Percentiles rank a stretch among this genome's conserved stretches.
Conservation (phyloP, 1,140 invertebrate species). For the Drosophila pseudoananassae region DNA sequence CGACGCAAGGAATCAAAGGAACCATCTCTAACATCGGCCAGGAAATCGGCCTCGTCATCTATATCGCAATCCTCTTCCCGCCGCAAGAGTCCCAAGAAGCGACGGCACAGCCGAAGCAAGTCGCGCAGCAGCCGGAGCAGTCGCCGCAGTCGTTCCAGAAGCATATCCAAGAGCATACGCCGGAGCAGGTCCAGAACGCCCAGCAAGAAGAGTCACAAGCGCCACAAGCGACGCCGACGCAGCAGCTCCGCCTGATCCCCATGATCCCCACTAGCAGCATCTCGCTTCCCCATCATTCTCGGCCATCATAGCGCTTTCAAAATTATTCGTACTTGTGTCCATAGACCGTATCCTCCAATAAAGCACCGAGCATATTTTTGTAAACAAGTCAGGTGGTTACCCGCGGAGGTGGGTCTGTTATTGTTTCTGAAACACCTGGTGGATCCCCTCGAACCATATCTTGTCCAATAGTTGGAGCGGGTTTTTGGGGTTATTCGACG, state of each 20-base stretch:
- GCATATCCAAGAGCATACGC: conserved; percentile 19
- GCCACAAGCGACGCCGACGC: conserved; percentile 60
- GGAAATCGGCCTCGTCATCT: conserved; percentile 19
- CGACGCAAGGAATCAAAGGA: conserved; percentile 28
- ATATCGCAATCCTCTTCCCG: conserved; percentile 7
- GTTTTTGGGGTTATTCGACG: not conserved
- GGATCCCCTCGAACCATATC: not conserved
- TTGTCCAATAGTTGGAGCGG: not conserved
- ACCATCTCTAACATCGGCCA: conserved; percentile 11
- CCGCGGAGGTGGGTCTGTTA: not conserved
- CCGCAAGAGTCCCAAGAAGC: conserved; percentile 40
- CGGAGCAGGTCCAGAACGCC: conserved; percentile 26
- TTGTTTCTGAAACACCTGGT: not conserved
- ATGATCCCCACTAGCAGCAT: not conserved
- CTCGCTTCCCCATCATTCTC: not conserved
- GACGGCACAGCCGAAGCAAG: conserved; percentile 9
- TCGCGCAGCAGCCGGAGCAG: conserved; percentile 25
- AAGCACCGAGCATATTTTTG: conserved; percentile 30
- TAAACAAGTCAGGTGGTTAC: conserved; percentile 6
- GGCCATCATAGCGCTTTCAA: not conserved
- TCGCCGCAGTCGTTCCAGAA: conserved; percentile 14
- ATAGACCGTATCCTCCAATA: conserved; percentile 19
- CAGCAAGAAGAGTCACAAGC: conserved; percentile 68
- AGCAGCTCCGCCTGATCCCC: conserved; percentile 51
- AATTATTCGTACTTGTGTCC: conserved; percentile 10